phyloP scores from a whole-genome alignment of 2,797 vertebrate genomes.

The Sebastes hopkinsi region DNA sequence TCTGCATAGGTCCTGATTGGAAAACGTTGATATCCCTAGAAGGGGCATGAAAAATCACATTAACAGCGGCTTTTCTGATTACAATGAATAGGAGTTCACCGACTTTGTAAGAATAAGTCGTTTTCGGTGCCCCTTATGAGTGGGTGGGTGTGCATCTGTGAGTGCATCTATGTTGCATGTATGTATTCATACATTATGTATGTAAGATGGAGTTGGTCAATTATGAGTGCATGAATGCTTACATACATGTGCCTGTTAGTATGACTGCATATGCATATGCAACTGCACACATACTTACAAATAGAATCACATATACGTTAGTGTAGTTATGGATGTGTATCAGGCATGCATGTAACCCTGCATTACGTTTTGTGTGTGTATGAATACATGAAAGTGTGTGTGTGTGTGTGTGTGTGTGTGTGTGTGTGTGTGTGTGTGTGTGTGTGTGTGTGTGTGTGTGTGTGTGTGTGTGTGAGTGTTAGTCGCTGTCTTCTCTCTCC shows the following conservation, averaged over 20 bases:
- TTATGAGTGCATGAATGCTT: conserved; percentile 41
- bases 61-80: not conserved
- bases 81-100: not conserved
- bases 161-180: conserved; percentile 26
- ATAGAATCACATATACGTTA: conserved; percentile 30
- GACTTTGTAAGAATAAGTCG: conserved; percentile 14
- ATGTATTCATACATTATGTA: conserved; percentile 39
- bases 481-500: conserved; percentile 83
- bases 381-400: not conserved
- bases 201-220: conserved; percentile 17
- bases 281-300: conserved; percentile 19
- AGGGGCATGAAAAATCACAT: conserved; percentile 2
- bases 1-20: conserved; percentile 33
- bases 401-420: not conserved
- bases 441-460: conserved; percentile 17
- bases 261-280: conserved; percentile 32
- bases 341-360: conserved; percentile 60
- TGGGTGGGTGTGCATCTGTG: conserved; percentile 2
- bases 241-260: conserved; percentile 15
- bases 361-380: conserved; percentile 38
- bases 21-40: conserved; percentile 34
- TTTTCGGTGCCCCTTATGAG: conserved; percentile 2
- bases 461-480: conserved; percentile 43
- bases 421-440: conserved; percentile 20
- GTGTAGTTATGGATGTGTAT: conserved; percentile 44